Evolutionary conservation across 2,888 invertebrate genomes (phyloP).

Genomic region (Spialia ferax): DNA sequence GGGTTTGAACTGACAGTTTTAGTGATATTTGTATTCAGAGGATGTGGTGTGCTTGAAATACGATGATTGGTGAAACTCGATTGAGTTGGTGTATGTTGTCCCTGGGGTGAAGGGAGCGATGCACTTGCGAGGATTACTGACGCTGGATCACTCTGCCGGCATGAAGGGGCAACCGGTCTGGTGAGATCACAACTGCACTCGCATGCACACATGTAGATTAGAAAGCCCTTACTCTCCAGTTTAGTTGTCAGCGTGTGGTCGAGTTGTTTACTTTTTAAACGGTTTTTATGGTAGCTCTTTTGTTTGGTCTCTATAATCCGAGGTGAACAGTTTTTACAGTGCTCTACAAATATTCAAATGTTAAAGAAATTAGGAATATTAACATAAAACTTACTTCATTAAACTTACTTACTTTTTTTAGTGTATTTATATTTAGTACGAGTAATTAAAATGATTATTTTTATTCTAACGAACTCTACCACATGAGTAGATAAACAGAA

Average conservation of each 20-base stretch:
- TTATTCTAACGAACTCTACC: too few relatives aligned
- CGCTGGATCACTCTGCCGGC: slow-evolving; percentile 67
- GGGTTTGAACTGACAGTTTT: slow-evolving; percentile 49
- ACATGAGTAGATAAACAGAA: too few relatives aligned
- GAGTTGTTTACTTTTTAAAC: slow-evolving; percentile 23
- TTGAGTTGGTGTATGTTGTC: slow-evolving; percentile 68
- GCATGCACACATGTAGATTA: slow-evolving; percentile 52
- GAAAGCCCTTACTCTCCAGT: slow-evolving; percentile 54
- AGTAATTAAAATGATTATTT: too few relatives aligned
- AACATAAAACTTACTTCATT: not conserved
- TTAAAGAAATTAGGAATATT: too few relatives aligned
- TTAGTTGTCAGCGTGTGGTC: slow-evolving; percentile 27
- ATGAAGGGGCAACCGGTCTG: slow-evolving; percentile 86
- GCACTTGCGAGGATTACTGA: slow-evolving; percentile 71
- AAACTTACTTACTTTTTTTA: too few relatives aligned
- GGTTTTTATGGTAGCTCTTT: slow-evolving; percentile 1
- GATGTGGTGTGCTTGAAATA: slow-evolving; percentile 70
- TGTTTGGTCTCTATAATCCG: not conserved
- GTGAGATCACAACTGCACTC: slow-evolving; percentile 70
- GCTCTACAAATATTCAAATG: too few relatives aligned
- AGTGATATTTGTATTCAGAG: slow-evolving; percentile 59
- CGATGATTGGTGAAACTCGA: slow-evolving; percentile 77
- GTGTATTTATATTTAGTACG: not conserved
- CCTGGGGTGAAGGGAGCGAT: slow-evolving; percentile 72
- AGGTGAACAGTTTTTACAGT: not conserved